Base-by-base conservation (phyloP, 92 coral and sea anemone species). In the Parazoanthus atlanticus region DNA sequence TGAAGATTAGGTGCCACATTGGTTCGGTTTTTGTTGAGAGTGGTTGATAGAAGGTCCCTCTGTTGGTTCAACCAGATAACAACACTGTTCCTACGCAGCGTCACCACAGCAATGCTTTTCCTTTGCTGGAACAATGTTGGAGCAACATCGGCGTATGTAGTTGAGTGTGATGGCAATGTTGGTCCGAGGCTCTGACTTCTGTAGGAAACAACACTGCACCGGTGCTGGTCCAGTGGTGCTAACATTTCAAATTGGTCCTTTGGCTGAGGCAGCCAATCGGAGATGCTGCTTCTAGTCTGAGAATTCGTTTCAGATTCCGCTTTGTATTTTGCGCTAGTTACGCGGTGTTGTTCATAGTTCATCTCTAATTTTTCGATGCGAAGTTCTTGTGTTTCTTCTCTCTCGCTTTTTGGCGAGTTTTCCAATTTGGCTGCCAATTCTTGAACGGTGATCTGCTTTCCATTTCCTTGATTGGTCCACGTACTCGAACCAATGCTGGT, bases 91-190 rank as follows among this genome's bases (percentile, higher is more conserved):
- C 78, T 83, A 6, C 86, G 86, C 33, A 67, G 78, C 2, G 86
- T 83, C 26, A 83, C 86, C 41, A 83, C 61, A 29, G 78, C 77
- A 83, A 83, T 83, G 26, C 86, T 83, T 76, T 83, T 83, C 65
- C 86, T 83, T 8, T 83, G 86, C 25, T 83, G 86, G 11, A 67
- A 41, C 64, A 83, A 36, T 41, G 64, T 70, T 41, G 78, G 58
- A 28, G 26, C 41, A 41, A 28, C 38, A 31, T 41, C 33, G 49
- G 54, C 32, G 65, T n/a, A 11, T n/a, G 26, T 34, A 12, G 58
- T 16, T 36, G 56, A 23, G 41, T 40, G 76, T 23, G 77, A 67
- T 66, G 86, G 86, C 78, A 83, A 64, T 43, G 66, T 1, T 69
- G 86, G 38, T 17, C 77, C 52, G 36, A 83, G 78, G 76, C 86